A percentile compares a stretch with the other conserved stretches of the same genome.
Conservation (phyloP, 2,888 invertebrate genomes). For the Melikaiella ostensackeni region DNA sequence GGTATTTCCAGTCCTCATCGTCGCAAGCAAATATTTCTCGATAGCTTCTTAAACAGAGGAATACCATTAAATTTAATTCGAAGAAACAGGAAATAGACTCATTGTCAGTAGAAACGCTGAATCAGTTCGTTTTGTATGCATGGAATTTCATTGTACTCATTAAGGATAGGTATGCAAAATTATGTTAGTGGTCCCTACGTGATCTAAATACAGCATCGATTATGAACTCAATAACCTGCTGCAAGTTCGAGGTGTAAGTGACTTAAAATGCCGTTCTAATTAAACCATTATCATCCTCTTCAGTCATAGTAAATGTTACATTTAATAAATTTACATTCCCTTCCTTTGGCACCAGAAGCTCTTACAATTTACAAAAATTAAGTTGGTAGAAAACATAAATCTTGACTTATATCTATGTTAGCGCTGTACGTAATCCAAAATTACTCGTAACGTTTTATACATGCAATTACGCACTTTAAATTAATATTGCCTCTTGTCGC, state of each 20-base stretch:
- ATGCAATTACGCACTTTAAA: neutral
- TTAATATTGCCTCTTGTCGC: neutral
- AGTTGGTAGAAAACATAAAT: constrained; percentile 5
- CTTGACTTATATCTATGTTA: constrained; percentile 1
- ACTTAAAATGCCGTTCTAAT: neutral
- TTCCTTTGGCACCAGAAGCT: constrained; percentile 25
- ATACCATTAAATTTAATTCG: neutral
- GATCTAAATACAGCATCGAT: constrained; percentile 1
- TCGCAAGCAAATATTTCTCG: neutral
- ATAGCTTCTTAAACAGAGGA: neutral
- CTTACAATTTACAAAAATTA: neutral
- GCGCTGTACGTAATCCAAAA: neutral
- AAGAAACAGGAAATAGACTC: constrained; percentile 46
- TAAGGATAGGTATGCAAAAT: constrained; percentile 56
- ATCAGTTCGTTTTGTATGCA: constrained; percentile 60
- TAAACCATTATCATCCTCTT: neutral
- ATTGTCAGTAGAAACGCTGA: constrained; percentile 39
- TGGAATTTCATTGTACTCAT: constrained; percentile 59
- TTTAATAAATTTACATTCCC: constrained; percentile 24
- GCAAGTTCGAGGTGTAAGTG: neutral
- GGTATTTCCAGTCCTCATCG: neutral
- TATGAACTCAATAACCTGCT: neutral
- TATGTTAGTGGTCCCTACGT: constrained; percentile 54
- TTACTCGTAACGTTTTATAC: neutral
- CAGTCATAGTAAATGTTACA: neutral